Evolutionary conservation across 2,113 vertebrate species (phyloP).

Genomic region (Astur gentilis): DNA sequence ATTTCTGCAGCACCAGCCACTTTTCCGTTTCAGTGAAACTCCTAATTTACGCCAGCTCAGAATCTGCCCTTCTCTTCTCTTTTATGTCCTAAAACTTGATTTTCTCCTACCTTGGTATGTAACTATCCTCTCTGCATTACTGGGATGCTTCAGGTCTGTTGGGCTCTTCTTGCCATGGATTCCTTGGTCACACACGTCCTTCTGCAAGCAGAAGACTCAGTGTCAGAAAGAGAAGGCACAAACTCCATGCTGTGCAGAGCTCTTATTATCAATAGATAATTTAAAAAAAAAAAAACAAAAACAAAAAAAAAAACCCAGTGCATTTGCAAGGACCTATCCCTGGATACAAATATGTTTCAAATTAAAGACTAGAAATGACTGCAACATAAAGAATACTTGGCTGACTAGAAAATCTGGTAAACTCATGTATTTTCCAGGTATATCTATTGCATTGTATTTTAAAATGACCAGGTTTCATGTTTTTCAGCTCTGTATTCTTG

Average conservation of each 20-base stretch:
- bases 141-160: not conserved
- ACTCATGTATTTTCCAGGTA: not conserved
- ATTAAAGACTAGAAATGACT: slow-evolving; percentile 9
- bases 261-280: not conserved
- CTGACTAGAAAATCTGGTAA: slow-evolving; percentile 6
- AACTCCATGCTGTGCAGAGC: not conserved
- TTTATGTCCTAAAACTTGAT: not conserved
- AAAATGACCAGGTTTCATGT: not conserved
- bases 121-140: not conserved
- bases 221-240: not conserved
- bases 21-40: not conserved
- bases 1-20: not conserved
- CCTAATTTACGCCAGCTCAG: not conserved
- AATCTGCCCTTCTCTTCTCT: not conserved
- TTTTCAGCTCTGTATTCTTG: not conserved
- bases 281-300: not conserved
- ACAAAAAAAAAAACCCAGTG: accelerated
- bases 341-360: slow-evolving; percentile 9
- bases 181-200: not conserved
- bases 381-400: not conserved
- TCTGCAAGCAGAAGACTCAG: not conserved
- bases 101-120: not conserved
- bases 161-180: not conserved
- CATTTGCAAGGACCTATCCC: not conserved
- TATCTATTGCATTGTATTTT: not conserved